phyloP scores from a whole-genome alignment of 2,888 invertebrate genomes.

The Crocallis elinguaria region DNA sequence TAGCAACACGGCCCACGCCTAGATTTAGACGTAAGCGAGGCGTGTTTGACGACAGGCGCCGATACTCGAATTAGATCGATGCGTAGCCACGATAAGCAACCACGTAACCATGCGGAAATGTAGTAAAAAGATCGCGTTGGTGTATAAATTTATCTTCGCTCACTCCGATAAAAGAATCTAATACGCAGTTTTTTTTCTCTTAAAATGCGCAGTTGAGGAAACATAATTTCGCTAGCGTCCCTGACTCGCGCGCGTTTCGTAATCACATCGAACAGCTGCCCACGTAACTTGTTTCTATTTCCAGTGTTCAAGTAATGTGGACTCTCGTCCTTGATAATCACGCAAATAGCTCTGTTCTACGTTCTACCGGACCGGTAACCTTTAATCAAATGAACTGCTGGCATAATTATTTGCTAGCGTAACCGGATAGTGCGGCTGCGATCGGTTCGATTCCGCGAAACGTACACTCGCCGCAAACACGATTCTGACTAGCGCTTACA shows the following conservation, averaged over 20 bases:
- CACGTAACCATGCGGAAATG: slow-evolving; percentile 79
- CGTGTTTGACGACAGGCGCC: slow-evolving; percentile 72
- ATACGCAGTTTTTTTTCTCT: slow-evolving; percentile 64
- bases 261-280: slow-evolving; percentile 67
- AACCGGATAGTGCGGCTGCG: slow-evolving; percentile 64
- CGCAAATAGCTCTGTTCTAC: slow-evolving; percentile 47
- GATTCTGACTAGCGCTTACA: slow-evolving; percentile 58
- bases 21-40: slow-evolving; percentile 64
- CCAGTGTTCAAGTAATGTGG: slow-evolving; percentile 57
- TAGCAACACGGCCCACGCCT: slow-evolving; percentile 59
- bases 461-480: slow-evolving; percentile 62
- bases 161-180: slow-evolving; percentile 68
- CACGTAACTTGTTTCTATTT: slow-evolving; percentile 77
- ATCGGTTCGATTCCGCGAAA: slow-evolving; percentile 69
- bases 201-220: slow-evolving; percentile 63
- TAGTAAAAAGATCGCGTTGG: slow-evolving; percentile 75
- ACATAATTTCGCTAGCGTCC: slow-evolving; percentile 65
- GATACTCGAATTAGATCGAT: slow-evolving; percentile 74
- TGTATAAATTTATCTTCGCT: slow-evolving; percentile 77
- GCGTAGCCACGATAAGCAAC: slow-evolving; percentile 67
- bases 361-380: slow-evolving; percentile 52
- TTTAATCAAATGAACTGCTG: slow-evolving; percentile 71
- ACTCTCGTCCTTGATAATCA: slow-evolving; percentile 58
- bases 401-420: slow-evolving; percentile 77
- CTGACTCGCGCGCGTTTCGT: slow-evolving; percentile 65